Base-by-base conservation (phyloP, 2,113 vertebrate genomes). In the Tragelaphus scriptus region DNA sequence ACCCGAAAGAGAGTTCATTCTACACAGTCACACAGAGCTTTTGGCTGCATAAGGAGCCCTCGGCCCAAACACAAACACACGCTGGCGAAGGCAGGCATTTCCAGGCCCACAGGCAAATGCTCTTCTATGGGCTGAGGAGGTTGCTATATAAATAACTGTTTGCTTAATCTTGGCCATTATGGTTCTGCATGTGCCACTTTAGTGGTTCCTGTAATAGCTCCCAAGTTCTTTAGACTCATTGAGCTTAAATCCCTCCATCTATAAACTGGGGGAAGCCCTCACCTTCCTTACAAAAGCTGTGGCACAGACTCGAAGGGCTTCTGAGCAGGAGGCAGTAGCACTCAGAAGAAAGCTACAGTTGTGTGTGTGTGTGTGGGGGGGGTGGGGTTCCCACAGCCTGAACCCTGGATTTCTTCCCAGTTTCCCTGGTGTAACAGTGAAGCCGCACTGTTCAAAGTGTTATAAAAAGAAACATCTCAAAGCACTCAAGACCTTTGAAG, bases 381-480 rank as follows among this genome's bases (percentile, higher is more conserved):
- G 36, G 68, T 17, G 32, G 51, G 32, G 51, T 7, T 56, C 15
- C 2, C 3, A 19, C 12, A 44, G 23, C 89, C 92, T 58, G 88
- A 88, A 85, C 88, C 82, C 96, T 58, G 51, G 85, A 21, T 49
- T 82, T 75, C 88, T 85, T 88, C 65, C 71, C 30, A 13, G 51
- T 23, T 44, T 93, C 79, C 93, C 68, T 36, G 51, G 56, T 36
- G 44, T 17, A 16, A 59, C 80, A 59, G 58, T 68, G 40, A 93
- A 90, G 63, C 85, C 6, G 26, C 6, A 32, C 58, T 25, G 4
- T 91, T 98, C 92, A 96, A 95, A 97, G 96, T 30, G 23, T 55
- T n/a, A 68, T 61, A 77, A 75, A 97, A 95, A 96, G 94, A 90
- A 94, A 82, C 90, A 51, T 92, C 97, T 95, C 90, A 98, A 97